phyloP scores from a whole-genome alignment of 1,140 invertebrate genomes.

The Zaprionus taronus region DNA sequence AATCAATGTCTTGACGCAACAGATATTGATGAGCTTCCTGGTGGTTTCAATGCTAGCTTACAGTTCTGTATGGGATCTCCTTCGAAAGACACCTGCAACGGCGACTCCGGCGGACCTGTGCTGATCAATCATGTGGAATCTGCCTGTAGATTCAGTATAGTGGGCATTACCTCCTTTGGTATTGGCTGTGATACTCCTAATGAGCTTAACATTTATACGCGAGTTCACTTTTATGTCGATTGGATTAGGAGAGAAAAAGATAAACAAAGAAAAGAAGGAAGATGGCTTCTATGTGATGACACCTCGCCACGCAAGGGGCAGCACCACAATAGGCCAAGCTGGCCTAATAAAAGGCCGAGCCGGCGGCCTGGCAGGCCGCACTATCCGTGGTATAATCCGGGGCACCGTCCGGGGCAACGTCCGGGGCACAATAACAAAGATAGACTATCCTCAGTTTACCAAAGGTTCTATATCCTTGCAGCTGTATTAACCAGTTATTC shows the following conservation, averaged over 20 bases:
- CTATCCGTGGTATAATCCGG: too few species aligned
- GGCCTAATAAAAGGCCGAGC: too few species aligned
- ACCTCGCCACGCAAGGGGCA: too few species aligned
- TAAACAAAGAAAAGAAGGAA: too few species aligned
- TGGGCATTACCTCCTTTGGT: constrained; percentile 73
- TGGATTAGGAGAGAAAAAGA: constrained; percentile 28
- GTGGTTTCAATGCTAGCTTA: constrained; percentile 85
- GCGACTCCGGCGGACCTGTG: constrained; percentile 79
- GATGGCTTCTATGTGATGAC: too few species aligned
- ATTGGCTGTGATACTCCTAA: constrained; percentile 63
- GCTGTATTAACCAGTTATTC: too few species aligned
- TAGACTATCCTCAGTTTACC: too few species aligned
- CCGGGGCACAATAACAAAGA: too few species aligned
- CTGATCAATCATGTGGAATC: constrained; percentile 52
- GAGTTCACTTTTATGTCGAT: constrained; percentile 67
- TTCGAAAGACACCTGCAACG: constrained; percentile 85
- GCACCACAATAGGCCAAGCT: too few species aligned
- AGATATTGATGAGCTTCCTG: constrained; percentile 67
- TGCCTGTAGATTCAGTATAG: constrained; percentile 69
- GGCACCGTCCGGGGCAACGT: too few species aligned
- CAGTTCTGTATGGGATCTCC: constrained; percentile 89
- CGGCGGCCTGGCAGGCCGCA: too few species aligned
- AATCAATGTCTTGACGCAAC: constrained; percentile 64
- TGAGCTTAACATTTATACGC: constrained; percentile 67
- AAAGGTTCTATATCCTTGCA: too few species aligned